Evolutionary conservation across 2,888 invertebrate genomes (phyloP).

Genomic region (Agonopterix arenella): DNA sequence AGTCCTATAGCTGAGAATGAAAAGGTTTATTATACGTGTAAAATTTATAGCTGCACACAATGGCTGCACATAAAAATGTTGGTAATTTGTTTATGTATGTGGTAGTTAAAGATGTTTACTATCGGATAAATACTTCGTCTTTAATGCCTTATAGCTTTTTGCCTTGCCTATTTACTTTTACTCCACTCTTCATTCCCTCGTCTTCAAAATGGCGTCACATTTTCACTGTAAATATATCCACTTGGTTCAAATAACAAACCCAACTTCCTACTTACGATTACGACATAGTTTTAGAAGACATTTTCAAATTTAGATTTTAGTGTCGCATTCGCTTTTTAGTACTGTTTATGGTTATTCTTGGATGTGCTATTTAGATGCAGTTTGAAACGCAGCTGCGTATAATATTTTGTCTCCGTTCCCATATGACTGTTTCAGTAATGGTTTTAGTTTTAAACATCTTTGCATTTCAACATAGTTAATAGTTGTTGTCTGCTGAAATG

Average conservation of each 20-base stretch:
- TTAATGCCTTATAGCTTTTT: too few species aligned
- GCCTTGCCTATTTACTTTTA: too few species aligned
- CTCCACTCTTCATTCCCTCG: too few species aligned
- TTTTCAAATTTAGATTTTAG: constrained; percentile 4
- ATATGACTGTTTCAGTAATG: neutral
- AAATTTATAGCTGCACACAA: too few species aligned
- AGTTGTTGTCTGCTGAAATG: too few species aligned
- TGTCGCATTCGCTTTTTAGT: constrained; percentile 10
- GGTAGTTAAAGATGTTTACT: too few species aligned
- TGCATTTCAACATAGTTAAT: too few species aligned
- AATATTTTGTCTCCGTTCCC: neutral
- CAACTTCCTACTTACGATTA: constrained; percentile 21
- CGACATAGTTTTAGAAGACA: constrained; percentile 27
- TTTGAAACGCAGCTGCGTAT: constrained; percentile 9
- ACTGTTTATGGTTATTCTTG: constrained; percentile 24
- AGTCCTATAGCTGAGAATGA: too few species aligned
- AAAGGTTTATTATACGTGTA: too few species aligned
- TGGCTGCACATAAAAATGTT: too few species aligned
- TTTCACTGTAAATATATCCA: constrained; percentile 29
- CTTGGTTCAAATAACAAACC: constrained; percentile 22
- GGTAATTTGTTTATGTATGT: too few species aligned
- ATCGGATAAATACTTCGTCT: too few species aligned
- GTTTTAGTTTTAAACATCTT: neutral
- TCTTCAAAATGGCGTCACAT: neutral
- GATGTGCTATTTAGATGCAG: constrained; percentile 15